Conservation (phyloP, 2,888 invertebrate genomes). For the Drosophila eohydei region DNA sequence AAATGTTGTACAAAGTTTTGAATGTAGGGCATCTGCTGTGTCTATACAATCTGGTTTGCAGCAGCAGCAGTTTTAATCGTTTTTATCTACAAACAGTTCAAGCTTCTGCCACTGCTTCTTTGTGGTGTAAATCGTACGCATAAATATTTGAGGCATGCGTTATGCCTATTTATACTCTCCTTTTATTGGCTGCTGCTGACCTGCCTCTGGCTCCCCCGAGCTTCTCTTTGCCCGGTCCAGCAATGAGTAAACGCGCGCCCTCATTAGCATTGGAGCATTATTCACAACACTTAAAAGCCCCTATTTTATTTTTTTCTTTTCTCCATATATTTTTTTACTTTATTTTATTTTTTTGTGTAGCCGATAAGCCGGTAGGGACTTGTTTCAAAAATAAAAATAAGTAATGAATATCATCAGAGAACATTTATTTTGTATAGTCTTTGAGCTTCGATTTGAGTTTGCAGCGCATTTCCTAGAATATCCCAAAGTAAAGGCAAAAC, state of each 20-base stretch:
- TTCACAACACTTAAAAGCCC: constrained; percentile 56
- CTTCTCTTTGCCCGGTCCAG: not conserved
- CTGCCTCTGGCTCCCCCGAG: constrained; percentile 2
- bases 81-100: constrained; percentile 47
- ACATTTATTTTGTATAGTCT: constrained; percentile 13
- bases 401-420: not conserved
- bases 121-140: constrained; percentile 39
- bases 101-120: constrained; percentile 20
- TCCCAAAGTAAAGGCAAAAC: constrained; percentile 32
- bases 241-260: constrained; percentile 56
- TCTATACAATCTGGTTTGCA: not conserved
- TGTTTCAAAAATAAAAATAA: constrained; percentile 21
- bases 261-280: constrained; percentile 55
- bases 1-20: not conserved
- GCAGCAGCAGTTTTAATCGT: not conserved
- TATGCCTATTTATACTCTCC: constrained; percentile 62
- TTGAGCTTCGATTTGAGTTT: constrained; percentile 22
- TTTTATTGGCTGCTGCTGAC: constrained; percentile 55
- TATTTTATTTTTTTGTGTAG: not conserved
- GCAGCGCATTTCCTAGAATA: constrained; percentile 37
- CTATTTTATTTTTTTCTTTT: constrained; percentile 21
- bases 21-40: not conserved
- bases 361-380: constrained; percentile 50
- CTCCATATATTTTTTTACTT: not conserved
- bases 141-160: constrained; percentile 59